Evolutionary conservation across 2,888 invertebrate genomes (phyloP), one percentile per base, ranked within the genome.

Genomic region (Rhopalosiphum nymphaeae): DNA sequence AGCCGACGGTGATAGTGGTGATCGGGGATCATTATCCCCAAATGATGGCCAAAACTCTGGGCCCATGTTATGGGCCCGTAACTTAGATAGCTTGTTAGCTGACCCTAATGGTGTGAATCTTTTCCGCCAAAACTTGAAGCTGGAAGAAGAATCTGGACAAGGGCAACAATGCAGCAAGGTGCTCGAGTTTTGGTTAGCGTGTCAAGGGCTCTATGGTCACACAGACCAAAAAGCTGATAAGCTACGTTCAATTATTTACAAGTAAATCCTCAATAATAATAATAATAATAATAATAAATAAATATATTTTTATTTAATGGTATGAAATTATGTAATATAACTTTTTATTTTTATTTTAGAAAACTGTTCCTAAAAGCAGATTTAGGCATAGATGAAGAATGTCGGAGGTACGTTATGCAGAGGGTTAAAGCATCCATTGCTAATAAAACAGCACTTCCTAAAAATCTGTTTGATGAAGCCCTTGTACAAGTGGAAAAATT

Each of bases 101-200:
- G 99, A 99, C 96, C 97, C 97, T 95, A 98, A 98, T 96, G 99
- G 99, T 95, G 98, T 98, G 95, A 97, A 97, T 95, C 96, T 98
- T 95, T 99, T 99, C 96, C 97, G 97, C 96, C 97, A 97, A 96
- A 98, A 98, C 96, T 97, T 98, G 95, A 97, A 97, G 96, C 97
- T 97, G 95, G 98, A 98, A 96, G 98, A 97, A 36, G 95, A 97
- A 97, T 95, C 97, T 97, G 92, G 94, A 95, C 97, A 98, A 96
- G 97, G 97, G 95, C 98, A 98, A 96, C 91, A 94, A 94, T 94
- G 94, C n/a, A 94, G 94, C 67, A 94, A 94, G 67, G 97, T 98
- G 93, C 97, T 98, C 95, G 97, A 98, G 96, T 99, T 99, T 96
- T 99, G 98, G 97, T 99, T 99, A 96, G 99, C 99, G 92, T 98